Conservation (phyloP, 2,888 invertebrate species). For the Phyto melanocephala region DNA sequence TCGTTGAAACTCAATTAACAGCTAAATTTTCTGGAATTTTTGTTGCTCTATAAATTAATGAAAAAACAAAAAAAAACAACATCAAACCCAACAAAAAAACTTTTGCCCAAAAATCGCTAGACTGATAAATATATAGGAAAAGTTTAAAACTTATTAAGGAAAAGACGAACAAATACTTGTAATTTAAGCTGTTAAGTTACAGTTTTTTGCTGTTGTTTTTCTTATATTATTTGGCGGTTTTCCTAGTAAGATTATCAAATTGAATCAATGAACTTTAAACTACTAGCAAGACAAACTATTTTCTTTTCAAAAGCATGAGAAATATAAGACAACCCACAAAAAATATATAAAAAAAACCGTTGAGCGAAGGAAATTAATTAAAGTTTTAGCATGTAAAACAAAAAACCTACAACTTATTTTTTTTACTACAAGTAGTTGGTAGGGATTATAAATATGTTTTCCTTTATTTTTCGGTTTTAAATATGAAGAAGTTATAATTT, state of each 20-base stretch:
- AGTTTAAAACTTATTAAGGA: slow-evolving; percentile 40
- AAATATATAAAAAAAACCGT: background rate
- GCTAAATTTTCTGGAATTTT: slow-evolving; percentile 43
- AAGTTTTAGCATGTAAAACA: slow-evolving; percentile 25
- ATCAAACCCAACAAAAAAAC: background rate
- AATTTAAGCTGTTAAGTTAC: slow-evolving; percentile 45
- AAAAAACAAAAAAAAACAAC: background rate
- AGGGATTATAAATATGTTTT: background rate
- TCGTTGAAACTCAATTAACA: slow-evolving; percentile 55
- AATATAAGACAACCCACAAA: background rate
- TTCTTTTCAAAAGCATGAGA: background rate
- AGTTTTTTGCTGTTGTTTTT: slow-evolving; percentile 10
- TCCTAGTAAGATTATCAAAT: slow-evolving; percentile 53
- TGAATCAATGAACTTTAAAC: slow-evolving; percentile 61
- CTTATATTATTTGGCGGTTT: background rate
- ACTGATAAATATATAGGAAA: slow-evolving; percentile 44
- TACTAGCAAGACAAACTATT: slow-evolving; percentile 19
- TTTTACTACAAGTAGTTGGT: background rate
- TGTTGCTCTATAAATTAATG: background rate
- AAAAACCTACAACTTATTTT: background rate
- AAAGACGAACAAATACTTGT: slow-evolving; percentile 29
- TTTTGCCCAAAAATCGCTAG: slow-evolving; percentile 7
- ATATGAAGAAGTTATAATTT: background rate
- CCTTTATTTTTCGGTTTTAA: no score
- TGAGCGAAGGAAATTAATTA: slow-evolving; percentile 49